Evolutionary conservation across 2,888 invertebrate species (phyloP).

Genomic region (Eupithecia centaureata): DNA sequence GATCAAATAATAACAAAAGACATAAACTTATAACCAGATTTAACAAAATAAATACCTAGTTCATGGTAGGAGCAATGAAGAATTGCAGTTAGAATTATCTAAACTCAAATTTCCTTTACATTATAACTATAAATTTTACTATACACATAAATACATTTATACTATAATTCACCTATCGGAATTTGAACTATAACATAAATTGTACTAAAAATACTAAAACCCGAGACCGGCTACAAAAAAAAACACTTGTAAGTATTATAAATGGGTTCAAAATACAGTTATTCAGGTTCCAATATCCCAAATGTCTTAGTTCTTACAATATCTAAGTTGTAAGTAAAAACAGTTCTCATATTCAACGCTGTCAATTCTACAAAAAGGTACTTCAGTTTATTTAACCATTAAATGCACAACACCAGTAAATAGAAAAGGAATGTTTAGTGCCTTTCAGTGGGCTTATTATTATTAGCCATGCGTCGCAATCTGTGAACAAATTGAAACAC

Average conservation of each 20-base stretch:
- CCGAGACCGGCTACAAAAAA: constrained; percentile 58
- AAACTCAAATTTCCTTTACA: constrained; percentile 61
- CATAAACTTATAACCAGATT: constrained; percentile 79
- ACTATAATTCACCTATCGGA: constrained; percentile 58
- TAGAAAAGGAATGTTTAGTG: constrained; percentile 66
- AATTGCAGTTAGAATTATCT: constrained; percentile 65
- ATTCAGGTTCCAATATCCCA: constrained; percentile 9
- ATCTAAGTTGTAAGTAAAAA: constrained; percentile 15
- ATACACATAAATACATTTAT: constrained; percentile 71
- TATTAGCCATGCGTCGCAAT: constrained; percentile 57
- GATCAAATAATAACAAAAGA: constrained; percentile 80
- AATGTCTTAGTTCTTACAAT: background rate
- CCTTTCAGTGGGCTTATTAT: constrained; percentile 44
- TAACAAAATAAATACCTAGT: constrained; percentile 83
- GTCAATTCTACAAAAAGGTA: background rate
- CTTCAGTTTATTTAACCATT: constrained; percentile 37
- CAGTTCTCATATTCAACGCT: constrained; percentile 10
- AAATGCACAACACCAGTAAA: constrained; percentile 75
- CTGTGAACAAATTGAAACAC: constrained; percentile 76
- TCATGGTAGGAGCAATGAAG: constrained; percentile 68
- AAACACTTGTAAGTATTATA: constrained; percentile 45
- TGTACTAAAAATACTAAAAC: constrained; percentile 72
- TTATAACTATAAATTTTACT: constrained; percentile 57
- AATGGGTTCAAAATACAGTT: constrained; percentile 7
- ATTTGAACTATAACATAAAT: constrained; percentile 73